A percentile compares a stretch with the other conserved stretches of the same genome.
Conservation (phyloP, 2,113 vertebrate genomes). For the Phylloscopus trochilus region DNA sequence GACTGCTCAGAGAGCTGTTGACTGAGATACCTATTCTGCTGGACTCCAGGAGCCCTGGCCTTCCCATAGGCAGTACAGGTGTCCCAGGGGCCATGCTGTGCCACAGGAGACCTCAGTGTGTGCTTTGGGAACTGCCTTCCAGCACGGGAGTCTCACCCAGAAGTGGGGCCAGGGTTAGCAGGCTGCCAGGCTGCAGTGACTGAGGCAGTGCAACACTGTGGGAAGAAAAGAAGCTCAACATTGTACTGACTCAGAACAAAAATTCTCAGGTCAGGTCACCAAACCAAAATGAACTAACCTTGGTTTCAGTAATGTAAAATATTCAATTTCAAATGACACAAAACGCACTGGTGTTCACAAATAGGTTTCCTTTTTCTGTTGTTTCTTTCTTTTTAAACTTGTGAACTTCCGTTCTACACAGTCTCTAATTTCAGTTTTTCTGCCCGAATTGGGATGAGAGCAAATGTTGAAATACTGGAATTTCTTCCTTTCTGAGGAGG, state of each 20-base stretch:
- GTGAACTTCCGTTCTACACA: constrained; percentile 6
- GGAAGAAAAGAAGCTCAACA: constrained; percentile 23
- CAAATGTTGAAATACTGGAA: constrained; percentile 41
- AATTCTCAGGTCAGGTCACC: constrained; percentile 47
- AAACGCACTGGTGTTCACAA: neutral
- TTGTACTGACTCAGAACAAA: constrained; percentile 47
- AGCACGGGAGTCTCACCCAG: neutral
- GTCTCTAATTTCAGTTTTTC: constrained; percentile 34
- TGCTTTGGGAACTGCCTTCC: neutral
- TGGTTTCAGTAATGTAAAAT: constrained; percentile 52
- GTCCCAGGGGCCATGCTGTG: neutral
- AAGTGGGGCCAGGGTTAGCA: neutral
- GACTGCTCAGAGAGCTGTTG: neutral
- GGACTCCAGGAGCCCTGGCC: neutral
- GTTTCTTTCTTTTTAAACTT: constrained; percentile 6
- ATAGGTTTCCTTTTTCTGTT: neutral
- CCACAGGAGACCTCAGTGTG: neutral
- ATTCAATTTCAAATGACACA: constrained; percentile 34
- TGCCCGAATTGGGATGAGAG: neutral
- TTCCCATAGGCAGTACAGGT: neutral
- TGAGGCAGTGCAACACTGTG: neutral
- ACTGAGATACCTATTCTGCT: neutral
- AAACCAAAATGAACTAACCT: constrained; percentile 36
- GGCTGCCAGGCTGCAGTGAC: neutral
- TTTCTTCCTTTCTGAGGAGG: constrained; percentile 8